Evolutionary conservation across 2,797 vertebrate species (phyloP).

Genomic region (Ispidina picta): DNA sequence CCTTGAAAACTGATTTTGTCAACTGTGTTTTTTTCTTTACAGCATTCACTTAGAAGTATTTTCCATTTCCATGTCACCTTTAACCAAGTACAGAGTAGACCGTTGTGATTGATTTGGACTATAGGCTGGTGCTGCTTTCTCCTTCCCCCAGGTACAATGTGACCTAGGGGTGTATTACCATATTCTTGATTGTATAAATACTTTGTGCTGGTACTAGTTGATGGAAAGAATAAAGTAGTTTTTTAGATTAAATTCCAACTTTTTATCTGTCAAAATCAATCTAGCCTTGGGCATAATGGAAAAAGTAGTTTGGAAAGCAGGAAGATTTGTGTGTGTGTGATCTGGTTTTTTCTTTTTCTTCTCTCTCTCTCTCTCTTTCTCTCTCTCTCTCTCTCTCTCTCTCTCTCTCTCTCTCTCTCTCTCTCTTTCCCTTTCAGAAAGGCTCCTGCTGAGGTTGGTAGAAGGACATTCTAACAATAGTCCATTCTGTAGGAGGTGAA

Average conservation of each 20-base stretch:
- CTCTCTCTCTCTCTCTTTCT: too few species aligned
- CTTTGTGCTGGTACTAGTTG: neutral
- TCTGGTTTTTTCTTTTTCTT: too few species aligned
- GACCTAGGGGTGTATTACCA: neutral
- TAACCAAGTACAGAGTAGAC: neutral
- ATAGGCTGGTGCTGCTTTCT: neutral
- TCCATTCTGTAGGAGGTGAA: constrained; percentile 24
- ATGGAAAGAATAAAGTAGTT: neutral
- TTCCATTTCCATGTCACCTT: neutral
- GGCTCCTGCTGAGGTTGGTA: constrained; percentile 34
- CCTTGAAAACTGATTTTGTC: neutral
- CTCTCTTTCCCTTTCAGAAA: neutral
- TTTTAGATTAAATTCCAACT: neutral
- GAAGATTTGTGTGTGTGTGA: neutral
- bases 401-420: neutral
- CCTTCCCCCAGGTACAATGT: neutral
- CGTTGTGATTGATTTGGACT: neutral
- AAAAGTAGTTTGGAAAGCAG: constrained; percentile 23
- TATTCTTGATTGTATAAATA: neutral
- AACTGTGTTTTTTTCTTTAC: neutral
- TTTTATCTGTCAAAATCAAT: neutral
- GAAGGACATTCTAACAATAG: constrained; percentile 61
- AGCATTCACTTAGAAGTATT: neutral
- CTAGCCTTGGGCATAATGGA: neutral
- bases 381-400: too few species aligned